Base-by-base conservation (phyloP, 2,113 vertebrate species). In the Numida meleagris region DNA sequence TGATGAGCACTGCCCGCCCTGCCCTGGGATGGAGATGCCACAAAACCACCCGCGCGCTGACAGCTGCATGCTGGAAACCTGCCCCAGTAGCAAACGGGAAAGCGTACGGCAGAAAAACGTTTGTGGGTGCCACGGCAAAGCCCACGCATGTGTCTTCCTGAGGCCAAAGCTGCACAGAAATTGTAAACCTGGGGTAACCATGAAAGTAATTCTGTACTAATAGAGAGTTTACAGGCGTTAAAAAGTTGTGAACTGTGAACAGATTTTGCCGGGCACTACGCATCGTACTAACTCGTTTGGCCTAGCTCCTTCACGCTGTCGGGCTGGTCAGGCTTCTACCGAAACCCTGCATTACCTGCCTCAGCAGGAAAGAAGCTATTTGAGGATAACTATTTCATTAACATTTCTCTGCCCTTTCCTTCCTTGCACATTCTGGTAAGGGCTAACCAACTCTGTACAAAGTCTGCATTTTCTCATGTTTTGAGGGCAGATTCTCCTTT, bases 41-140 rank as follows among this genome's bases (percentile, higher is more conserved):
- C 33, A 27, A 33, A 29, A 2, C 12, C 53, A 4, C 20, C 65
- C 50, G n/a, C n/a, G n/a, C n/a, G n/a, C n/a, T n/a, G n/a, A n/a
- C n/a, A n/a, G n/a, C n/a, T n/a, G n/a, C n/a, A 21, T 40, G 46
- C 24, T 23, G 15, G 7, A 4, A 23, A 31, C 4, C 46, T 38
- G 40, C 10, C 61, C 79, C 38, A 16, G 6, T 6, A 11, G 24
- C 18, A 18, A 7, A 7, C 0, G 4, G 10, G 51, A 31, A 55
- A 11, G 12, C 0, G 1, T 3, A 3, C 1, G 5, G 23, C 53
- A 62, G 21, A 34, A 46, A 36, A 55, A 23, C 0, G 1, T 17
- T 48, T 11, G 20, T 5, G 3, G 0, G 3, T 13, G 34, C 55
- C 50, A 18, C 46, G 19, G 34, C 17, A 13, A 62, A 76, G 21